Evolutionary conservation across 2,888 invertebrate genomes (phyloP).

Genomic region (Busseola fusca): DNA sequence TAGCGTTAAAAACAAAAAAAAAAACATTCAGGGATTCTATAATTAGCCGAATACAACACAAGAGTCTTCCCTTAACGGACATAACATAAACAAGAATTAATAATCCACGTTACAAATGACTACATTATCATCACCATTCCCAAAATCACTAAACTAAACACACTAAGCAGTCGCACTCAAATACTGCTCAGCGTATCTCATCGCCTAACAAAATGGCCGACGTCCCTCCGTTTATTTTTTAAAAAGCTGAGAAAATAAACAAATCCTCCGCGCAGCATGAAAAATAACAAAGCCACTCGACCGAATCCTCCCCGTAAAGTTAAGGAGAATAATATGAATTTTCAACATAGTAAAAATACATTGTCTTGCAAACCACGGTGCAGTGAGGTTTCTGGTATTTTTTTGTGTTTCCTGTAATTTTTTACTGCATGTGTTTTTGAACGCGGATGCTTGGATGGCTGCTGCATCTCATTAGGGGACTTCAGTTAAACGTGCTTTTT

Average conservation of each 20-base stretch:
- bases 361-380: constrained; percentile 53
- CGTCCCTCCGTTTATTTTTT: constrained; percentile 62
- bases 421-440: constrained; percentile 23
- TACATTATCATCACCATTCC: constrained; percentile 6
- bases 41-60: background rate
- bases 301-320: constrained; percentile 56
- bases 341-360: constrained; percentile 62
- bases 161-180: constrained; percentile 16
- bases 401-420: constrained; percentile 11
- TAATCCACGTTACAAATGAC: constrained; percentile 12
- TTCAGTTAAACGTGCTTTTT: background rate
- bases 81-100: constrained; percentile 17
- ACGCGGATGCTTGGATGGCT: background rate
- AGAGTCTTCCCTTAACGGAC: background rate
- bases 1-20: background rate
- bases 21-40: background rate
- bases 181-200: constrained; percentile 37
- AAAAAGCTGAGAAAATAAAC: constrained; percentile 66
- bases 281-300: constrained; percentile 67
- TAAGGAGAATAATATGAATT: constrained; percentile 69
- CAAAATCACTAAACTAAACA: constrained; percentile 9
- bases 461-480: background rate
- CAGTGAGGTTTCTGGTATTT: constrained; percentile 45
- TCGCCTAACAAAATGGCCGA: constrained; percentile 55
- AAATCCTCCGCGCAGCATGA: constrained; percentile 59